These are phyloP conservation scores for Tridacna gigas DNA, from an alignment of 2,888 invertebrate species.

Conservation along the genomic window DNA sequence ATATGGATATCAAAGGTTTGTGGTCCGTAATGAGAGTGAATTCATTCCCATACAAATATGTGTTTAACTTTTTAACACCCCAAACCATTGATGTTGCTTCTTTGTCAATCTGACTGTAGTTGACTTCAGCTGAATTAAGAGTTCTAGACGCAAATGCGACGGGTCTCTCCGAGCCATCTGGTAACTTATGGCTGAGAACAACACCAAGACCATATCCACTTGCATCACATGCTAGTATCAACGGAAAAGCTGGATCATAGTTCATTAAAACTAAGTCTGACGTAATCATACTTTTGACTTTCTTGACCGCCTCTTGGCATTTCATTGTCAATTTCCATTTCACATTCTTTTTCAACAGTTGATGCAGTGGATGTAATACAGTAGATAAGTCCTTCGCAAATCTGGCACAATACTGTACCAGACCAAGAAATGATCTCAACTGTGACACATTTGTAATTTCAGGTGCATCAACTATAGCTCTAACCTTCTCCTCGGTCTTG, in stretches of 20 bases:
- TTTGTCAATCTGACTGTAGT: slow-evolving; percentile 84
- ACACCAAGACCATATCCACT: slow-evolving; percentile 80
- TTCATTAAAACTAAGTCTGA: slow-evolving; percentile 73
- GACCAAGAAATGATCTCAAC: slow-evolving; percentile 39
- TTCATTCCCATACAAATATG: no score
- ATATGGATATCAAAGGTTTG: no score
- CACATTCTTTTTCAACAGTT: slow-evolving; percentile 30
- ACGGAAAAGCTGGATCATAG: slow-evolving; percentile 74
- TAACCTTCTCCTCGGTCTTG: slow-evolving; percentile 47
- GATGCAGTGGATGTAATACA: slow-evolving; percentile 39
- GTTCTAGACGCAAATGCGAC: slow-evolving; percentile 83
- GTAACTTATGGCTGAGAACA: slow-evolving; percentile 69
- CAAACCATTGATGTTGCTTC: slow-evolving; percentile 84
- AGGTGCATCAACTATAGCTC: slow-evolving; percentile 42
- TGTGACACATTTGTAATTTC: slow-evolving; percentile 38
- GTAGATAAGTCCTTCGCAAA: slow-evolving; percentile 46
- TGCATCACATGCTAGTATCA: slow-evolving; percentile 84
- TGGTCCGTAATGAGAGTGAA: no score
- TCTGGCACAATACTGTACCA: slow-evolving; percentile 46
- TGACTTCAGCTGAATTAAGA: slow-evolving; percentile 82
- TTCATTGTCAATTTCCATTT: slow-evolving; percentile 43
- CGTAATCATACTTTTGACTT: slow-evolving; percentile 68
- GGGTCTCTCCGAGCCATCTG: slow-evolving; percentile 45
- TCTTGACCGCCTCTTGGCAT: slow-evolving; percentile 39
- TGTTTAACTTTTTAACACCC: slow-evolving; percentile 83